Conservation (phyloP, 2,888 invertebrate species). For the Apomyelois bistriatella region DNA sequence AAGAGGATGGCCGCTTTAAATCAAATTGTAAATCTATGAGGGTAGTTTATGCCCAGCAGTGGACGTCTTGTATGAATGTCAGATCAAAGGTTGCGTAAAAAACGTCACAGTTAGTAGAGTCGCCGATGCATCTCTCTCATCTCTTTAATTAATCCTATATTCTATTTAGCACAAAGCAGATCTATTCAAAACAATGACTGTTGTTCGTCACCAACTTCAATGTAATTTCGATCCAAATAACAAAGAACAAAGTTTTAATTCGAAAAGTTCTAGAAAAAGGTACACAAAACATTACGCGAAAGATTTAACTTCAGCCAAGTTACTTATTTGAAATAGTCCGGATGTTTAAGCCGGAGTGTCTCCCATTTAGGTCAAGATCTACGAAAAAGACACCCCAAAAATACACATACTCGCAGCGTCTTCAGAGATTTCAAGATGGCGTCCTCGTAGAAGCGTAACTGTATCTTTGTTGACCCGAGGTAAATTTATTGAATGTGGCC, state of each 20-base stretch:
- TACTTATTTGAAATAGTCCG: not conserved
- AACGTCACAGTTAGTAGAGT: too few species aligned
- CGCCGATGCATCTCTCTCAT: too few species aligned
- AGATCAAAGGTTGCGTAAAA: too few species aligned
- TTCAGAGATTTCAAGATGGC: slow-evolving; percentile 38
- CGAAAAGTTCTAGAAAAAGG: not conserved
- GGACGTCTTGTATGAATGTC: too few species aligned
- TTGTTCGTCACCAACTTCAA: not conserved
- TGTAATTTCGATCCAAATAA: not conserved
- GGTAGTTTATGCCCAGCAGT: too few species aligned
- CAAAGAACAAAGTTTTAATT: slow-evolving; percentile 3
- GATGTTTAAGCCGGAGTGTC: not conserved
- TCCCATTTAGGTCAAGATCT: slow-evolving; percentile 4
- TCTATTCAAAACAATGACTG: not conserved
- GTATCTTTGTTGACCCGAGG: too few species aligned
- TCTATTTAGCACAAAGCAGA: not conserved
- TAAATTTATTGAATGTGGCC: too few species aligned
- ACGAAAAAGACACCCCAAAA: slow-evolving; percentile 6
- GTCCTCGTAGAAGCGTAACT: not conserved
- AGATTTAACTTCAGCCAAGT: not conserved
- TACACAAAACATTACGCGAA: not conserved
- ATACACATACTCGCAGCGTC: not conserved
- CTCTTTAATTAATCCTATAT: too few species aligned
- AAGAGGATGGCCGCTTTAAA: too few species aligned
- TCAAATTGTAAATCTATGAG: too few species aligned